Percentiles rank a stretch among this genome's conserved stretches.
These are phyloP conservation scores for Drosophila kanekoi DNA, from an alignment of 2,888 invertebrate genomes.

Conservation along the genomic window DNA sequence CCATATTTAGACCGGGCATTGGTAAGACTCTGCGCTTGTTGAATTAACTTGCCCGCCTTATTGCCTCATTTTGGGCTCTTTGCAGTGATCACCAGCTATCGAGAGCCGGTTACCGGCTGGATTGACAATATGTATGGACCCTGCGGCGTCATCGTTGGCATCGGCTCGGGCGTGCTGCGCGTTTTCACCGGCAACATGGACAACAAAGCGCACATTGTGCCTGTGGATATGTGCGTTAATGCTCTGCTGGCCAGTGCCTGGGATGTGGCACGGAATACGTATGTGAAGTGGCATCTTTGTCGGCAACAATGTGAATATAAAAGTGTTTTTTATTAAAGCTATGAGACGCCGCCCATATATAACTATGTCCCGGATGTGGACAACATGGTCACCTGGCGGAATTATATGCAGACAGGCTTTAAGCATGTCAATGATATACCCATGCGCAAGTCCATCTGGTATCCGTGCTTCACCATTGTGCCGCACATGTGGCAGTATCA, in stretches of 20 bases:
- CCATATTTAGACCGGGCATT: constrained; percentile 90
- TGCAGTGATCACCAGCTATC: constrained; percentile 86
- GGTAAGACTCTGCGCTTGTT: constrained; percentile 80
- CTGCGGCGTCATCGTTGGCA: constrained; percentile 86
- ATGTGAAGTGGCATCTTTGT: constrained; percentile 30
- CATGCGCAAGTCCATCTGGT: constrained; percentile 90
- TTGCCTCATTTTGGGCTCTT: background rate
- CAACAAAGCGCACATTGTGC: constrained; percentile 85
- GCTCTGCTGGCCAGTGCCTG: constrained; percentile 86
- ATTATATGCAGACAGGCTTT: constrained; percentile 86
- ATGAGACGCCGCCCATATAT: constrained; percentile 86
- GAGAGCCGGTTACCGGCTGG: constrained; percentile 88
- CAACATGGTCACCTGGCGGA: constrained; percentile 93
- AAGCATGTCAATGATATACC: constrained; percentile 87
- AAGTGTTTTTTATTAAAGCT: constrained; percentile 39
- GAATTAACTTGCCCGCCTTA: background rate
- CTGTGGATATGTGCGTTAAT: constrained; percentile 86
- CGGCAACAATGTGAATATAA: background rate
- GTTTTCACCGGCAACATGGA: constrained; percentile 83
- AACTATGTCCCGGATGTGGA: constrained; percentile 95
- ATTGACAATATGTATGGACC: constrained; percentile 90
- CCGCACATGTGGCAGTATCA: constrained; percentile 85
- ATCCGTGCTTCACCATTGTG: constrained; percentile 87
- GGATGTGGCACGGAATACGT: constrained; percentile 85
- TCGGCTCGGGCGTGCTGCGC: constrained; percentile 88